A percentile compares a stretch with the other conserved stretches of the same genome.
Conservation (phyloP, 2,888 invertebrate species). For the Drosophila subsilvestris region DNA sequence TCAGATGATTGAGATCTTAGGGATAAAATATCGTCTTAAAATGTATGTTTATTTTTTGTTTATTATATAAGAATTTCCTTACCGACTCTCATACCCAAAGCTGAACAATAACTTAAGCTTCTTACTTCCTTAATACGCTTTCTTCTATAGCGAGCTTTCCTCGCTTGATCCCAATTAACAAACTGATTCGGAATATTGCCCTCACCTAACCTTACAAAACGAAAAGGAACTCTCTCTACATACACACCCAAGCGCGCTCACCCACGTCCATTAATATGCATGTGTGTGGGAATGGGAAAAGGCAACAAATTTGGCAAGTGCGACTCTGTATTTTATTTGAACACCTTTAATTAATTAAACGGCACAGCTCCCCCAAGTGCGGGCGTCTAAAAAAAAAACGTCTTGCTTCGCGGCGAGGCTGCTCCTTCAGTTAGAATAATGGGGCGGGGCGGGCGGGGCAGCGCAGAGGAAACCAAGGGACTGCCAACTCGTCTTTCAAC, state of each 20-base stretch:
- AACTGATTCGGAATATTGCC: not conserved
- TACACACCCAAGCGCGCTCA: not conserved
- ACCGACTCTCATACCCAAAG: not conserved
- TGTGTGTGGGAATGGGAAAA: conserved; percentile 12
- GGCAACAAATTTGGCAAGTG: conserved; percentile 45
- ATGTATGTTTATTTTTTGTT: too few species aligned
- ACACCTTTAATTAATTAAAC: conserved; percentile 79
- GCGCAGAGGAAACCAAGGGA: not conserved
- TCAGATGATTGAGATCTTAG: too few species aligned
- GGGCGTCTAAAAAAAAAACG: conserved; percentile 31
- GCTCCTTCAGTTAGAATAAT: conserved; percentile 10
- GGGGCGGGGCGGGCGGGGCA: not conserved
- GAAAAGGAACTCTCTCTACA: not conserved
- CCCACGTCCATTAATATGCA: conserved; percentile 1
- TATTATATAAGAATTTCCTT: too few species aligned
- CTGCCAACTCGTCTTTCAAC: conserved; percentile 19
- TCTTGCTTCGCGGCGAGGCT: conserved; percentile 9
- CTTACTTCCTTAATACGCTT: not conserved
- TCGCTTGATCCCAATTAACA: not conserved
- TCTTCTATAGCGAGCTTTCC: not conserved
- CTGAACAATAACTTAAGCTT: not conserved
- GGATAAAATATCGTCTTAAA: too few species aligned
- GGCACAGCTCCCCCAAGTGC: conserved; percentile 66
- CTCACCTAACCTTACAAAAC: not conserved
- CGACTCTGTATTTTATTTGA: conserved; percentile 64